A percentile compares a stretch with the other conserved stretches of the same genome.
Evolutionary conservation across 2,888 invertebrate genomes (phyloP).

Genomic region (Thymelicus lineola): DNA sequence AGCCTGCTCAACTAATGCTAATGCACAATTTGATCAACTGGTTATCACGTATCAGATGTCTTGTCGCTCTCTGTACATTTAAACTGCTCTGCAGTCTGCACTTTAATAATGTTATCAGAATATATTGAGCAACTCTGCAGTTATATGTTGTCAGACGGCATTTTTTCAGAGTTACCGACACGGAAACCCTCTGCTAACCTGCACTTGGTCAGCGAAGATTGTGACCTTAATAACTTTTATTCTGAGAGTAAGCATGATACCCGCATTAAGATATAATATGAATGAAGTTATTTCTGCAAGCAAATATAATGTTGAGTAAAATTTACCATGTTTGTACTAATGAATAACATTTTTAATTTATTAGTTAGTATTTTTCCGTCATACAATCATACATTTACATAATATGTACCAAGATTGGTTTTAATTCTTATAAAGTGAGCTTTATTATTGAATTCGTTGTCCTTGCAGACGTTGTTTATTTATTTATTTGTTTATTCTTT

Average conservation of each 20-base stretch:
- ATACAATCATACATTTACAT: too few species aligned
- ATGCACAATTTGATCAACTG: background rate
- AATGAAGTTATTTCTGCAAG: background rate
- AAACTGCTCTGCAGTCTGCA: background rate
- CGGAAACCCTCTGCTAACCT: conserved; percentile 4
- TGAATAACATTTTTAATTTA: too few species aligned
- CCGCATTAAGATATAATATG: background rate
- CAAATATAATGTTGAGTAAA: background rate
- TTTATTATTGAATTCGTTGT: too few species aligned
- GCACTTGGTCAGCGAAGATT: conserved; percentile 1
- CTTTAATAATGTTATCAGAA: background rate
- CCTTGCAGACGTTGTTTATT: too few species aligned
- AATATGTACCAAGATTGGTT: too few species aligned
- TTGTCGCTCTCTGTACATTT: background rate
- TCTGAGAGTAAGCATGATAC: background rate
- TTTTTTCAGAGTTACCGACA: conserved; percentile 6
- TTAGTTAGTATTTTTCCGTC: too few species aligned
- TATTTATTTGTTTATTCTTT: too few species aligned
- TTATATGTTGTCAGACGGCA: background rate
- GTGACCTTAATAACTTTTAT: conserved; percentile 1
- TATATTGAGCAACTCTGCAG: background rate
- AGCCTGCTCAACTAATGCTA: conserved; percentile 30
- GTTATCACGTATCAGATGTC: background rate
- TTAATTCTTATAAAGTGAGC: too few species aligned
- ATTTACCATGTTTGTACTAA: too few species aligned